phyloP scores from a whole-genome alignment of 2,113 vertebrate genomes.

The Dascyllus trimaculatus region DNA sequence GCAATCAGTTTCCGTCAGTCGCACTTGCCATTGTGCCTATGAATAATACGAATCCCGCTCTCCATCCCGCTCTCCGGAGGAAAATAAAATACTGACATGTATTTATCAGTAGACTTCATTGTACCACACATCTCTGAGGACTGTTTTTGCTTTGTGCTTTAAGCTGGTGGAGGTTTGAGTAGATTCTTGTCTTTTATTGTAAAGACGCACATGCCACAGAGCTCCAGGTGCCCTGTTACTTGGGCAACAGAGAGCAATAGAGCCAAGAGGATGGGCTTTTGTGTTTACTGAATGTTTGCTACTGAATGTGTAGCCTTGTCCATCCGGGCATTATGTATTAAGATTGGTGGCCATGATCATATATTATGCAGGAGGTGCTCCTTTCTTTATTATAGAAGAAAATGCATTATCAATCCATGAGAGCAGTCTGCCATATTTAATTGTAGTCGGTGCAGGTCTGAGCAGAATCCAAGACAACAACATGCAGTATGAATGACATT shows the following conservation, averaged over 20 bases:
- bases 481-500: too few relatives aligned
- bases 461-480: too few relatives aligned
- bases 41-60: conserved; percentile 43
- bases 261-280: conserved; percentile 12
- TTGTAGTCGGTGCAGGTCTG: too few relatives aligned
- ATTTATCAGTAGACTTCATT: conserved; percentile 47
- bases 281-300: conserved; percentile 16
- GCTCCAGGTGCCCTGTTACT: conserved; percentile 52
- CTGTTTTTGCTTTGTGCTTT: conserved; percentile 46
- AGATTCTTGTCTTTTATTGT: conserved; percentile 50
- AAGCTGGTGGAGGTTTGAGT: conserved; percentile 29
- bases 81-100: conserved; percentile 44
- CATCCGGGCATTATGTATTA: conserved; percentile 1
- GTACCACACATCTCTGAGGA: conserved; percentile 45
- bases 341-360: not conserved
- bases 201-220: conserved; percentile 49
- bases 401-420: too few relatives aligned
- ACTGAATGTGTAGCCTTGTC: not conserved
- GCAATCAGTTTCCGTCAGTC: conserved; percentile 1
- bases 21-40: conserved; percentile 9
- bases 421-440: too few relatives aligned
- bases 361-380: not conserved
- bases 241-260: conserved; percentile 24
- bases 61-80: conserved; percentile 57
- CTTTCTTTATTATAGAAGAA: too few relatives aligned